phyloP scores from a whole-genome alignment of 2,888 invertebrate species.

The Argynnis bischoffii region DNA sequence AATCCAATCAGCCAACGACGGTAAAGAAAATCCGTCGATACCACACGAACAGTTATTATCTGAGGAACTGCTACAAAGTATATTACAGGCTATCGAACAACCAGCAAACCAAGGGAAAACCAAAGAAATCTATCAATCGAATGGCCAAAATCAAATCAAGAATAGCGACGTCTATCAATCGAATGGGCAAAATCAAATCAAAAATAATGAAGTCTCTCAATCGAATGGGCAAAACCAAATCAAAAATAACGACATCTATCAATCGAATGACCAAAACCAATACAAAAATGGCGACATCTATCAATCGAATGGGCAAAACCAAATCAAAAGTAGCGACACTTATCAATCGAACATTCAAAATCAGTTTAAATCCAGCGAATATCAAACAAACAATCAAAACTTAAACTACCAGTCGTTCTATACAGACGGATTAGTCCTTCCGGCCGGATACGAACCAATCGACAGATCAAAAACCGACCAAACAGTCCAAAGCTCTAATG shows the following conservation, averaged over 20 bases:
- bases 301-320: slow-evolving; percentile 87
- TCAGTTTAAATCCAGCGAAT: slow-evolving; percentile 5
- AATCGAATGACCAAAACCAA: slow-evolving; percentile 85
- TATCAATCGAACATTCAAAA: slow-evolving; percentile 9
- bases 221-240: slow-evolving; percentile 84
- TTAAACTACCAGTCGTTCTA: slow-evolving; percentile 41
- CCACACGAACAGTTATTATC: slow-evolving; percentile 90
- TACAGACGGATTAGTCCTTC: slow-evolving; percentile 62
- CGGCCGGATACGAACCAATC: slow-evolving; percentile 71
- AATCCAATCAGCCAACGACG: slow-evolving; percentile 86
- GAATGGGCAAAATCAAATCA: slow-evolving; percentile 21
- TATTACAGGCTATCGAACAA: slow-evolving; percentile 91
- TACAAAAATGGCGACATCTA: slow-evolving; percentile 19
- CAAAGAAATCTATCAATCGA: slow-evolving; percentile 5
- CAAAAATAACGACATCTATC: slow-evolving; percentile 50
- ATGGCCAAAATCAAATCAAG: slow-evolving; percentile 7
- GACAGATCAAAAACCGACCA: slow-evolving; percentile 61
- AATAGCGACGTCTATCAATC: slow-evolving; percentile 26
- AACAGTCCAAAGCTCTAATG: slow-evolving; percentile 56
- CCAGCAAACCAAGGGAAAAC: slow-evolving; percentile 57
- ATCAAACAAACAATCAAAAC: slow-evolving; percentile 26
- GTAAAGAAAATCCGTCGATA: slow-evolving; percentile 69
- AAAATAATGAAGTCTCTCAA: slow-evolving; percentile 61
- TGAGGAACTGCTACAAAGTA: slow-evolving; percentile 90
- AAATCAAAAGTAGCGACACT: slow-evolving; percentile 20